Evolutionary conservation across 1,140 invertebrate species (phyloP), one percentile per base, ranked within the genome.

Genomic region (Leptonema lineaticorne): DNA sequence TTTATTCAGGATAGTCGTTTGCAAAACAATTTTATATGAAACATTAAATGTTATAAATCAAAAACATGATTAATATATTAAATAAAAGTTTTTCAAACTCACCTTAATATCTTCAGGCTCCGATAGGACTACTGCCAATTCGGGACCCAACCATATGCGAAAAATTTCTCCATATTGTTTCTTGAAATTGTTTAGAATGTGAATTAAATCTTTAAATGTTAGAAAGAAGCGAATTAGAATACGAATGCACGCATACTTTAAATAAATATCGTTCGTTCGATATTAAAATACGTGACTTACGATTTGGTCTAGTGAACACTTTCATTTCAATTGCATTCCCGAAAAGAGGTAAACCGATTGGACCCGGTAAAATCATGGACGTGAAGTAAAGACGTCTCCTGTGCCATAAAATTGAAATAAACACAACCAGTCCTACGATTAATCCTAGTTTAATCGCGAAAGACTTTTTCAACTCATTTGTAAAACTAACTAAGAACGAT

Each of bases 31-130:
- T 48, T 4, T 5, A 48, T 48, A 8, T n/a, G 5, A 48, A 48
- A 27, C 24, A 6, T 53, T 7, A 22, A 57, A 16, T 57, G 7
- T 20, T 24, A 16, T 60, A 33, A 41, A 9, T 60, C 26, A 8
- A 60, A 18, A 60, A 37, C 22, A 41, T 60, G 3, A 60, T 60
- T 22, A 2, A 14, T 37, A 59, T 59, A 8, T 30, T 3, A 57
- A 7, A 27, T 20, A 14, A 2, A 58, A 22, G 3, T n/a, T 26
- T 58, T 20, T n/a, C n/a, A n/a, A n/a, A n/a, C 4, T 18, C n/a
- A 64, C 62, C 27, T 64, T 26, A 28, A 64, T 24, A 50, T 64
- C 62, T 30, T 30, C 29, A n/a, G 62, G 45, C 50, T 64, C 62
- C 16, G 62, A 28, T 0, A 64, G n/a, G 5, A 64, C 45, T 16